Conservation (phyloP, 1,140 invertebrate species). For the Chymomyza costata region DNA sequence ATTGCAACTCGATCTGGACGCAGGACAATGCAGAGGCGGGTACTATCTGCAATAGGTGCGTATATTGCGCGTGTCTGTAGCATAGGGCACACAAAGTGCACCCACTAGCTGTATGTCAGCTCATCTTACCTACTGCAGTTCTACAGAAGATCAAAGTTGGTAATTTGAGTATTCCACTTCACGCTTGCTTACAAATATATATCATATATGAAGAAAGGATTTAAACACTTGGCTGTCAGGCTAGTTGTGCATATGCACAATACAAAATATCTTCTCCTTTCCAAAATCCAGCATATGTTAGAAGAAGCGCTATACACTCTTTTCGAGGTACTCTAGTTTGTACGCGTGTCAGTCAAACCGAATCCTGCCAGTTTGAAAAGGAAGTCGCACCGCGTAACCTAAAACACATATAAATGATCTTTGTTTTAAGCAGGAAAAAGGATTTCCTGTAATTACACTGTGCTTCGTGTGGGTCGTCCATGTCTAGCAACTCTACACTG, state of each 20-base stretch:
- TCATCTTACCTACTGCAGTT: too few species aligned
- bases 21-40: neutral
- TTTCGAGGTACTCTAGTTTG: neutral
- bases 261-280: too few species aligned
- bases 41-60: conserved; percentile 2
- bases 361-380: conserved; percentile 36
- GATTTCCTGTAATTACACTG: conserved; percentile 64
- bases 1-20: conserved; percentile 22
- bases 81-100: conserved; percentile 4
- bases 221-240: conserved; percentile 18
- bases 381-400: conserved; percentile 26
- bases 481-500: conserved; percentile 16
- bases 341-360: conserved; percentile 5
- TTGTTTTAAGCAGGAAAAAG: conserved; percentile 45
- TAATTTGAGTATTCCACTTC: conserved; percentile 41
- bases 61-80: too few species aligned
- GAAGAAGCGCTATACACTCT: too few species aligned
- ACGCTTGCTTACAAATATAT: conserved; percentile 29
- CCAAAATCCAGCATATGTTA: conserved; percentile 1
- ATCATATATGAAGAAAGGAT: conserved; percentile 29
- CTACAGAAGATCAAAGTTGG: neutral
- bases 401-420: conserved; percentile 20
- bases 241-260: conserved; percentile 9
- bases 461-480: neutral
- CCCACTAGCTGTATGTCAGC: neutral